phyloP scores from a whole-genome alignment of 2,797 vertebrate genomes.

The Muraenolepis orangiensis region DNA sequence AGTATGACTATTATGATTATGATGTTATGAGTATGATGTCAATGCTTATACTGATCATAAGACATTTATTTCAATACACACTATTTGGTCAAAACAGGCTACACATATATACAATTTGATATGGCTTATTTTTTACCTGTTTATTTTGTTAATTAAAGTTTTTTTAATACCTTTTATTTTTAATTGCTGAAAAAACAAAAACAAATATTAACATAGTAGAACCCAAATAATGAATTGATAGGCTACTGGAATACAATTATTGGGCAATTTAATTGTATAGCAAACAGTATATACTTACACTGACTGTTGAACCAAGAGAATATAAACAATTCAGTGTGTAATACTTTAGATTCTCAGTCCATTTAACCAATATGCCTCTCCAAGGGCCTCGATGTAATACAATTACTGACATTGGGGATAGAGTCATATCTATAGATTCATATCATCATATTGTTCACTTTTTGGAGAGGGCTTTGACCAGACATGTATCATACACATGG shows the following conservation, averaged over 20 bases:
- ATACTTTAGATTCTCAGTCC: background rate
- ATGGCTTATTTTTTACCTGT: too few relatives aligned
- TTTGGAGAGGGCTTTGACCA: background rate
- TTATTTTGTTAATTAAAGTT: too few relatives aligned
- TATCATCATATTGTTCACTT: too few relatives aligned
- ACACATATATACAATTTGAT: too few relatives aligned
- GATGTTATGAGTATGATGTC: too few relatives aligned
- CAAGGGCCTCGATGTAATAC: background rate
- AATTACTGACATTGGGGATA: background rate
- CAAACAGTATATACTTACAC: background rate
- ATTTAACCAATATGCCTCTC: background rate
- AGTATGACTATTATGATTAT: too few relatives aligned
- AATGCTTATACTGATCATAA: too few relatives aligned
- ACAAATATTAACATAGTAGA: background rate
- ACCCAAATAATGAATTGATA: background rate
- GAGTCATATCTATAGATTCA: too few relatives aligned
- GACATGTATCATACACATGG: background rate
- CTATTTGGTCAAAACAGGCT: background rate
- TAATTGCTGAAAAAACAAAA: background rate
- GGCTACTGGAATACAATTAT: background rate
- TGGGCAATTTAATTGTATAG: constrained; percentile 3
- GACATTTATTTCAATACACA: background rate
- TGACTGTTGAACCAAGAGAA: too few relatives aligned
- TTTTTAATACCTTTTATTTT: background rate
- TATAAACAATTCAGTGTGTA: background rate